Evolutionary conservation across 2,888 invertebrate genomes (phyloP), one percentile per base, ranked within the genome.

Genomic region (Mallateleia sp.): DNA sequence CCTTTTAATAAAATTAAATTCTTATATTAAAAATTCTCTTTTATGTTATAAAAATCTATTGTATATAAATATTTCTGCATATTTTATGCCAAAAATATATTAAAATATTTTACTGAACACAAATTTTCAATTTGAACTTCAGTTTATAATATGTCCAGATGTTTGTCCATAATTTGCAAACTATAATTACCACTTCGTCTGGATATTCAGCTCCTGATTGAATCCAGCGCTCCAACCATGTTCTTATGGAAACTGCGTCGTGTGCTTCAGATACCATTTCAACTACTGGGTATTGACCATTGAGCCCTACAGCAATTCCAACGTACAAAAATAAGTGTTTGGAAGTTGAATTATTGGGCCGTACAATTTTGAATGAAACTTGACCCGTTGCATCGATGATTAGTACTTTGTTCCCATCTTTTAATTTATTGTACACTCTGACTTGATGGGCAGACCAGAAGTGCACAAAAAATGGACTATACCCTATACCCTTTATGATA

Each of bases 371-470:
- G 6, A 20, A 25, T 4, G 54, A 28, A 0, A 58, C 4, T 20
- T 38, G 22, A 4, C 82, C 82, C 9, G 69, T 67, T 0, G 82
- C 75, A 67, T 82, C 67, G n/a, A 82, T 52, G 22, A 22, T 69
- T 8, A 82, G 6, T 14, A 20, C 15, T 32, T 47, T 72, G n/a
- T n/a, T n/a, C n/a, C n/a, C n/a, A 2, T 32, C 1, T 32, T 25
- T n/a, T 11, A 77, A 11, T 34, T 24, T 34, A 42, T 84, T 78
- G 28, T 78, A 84, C 0, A 54, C 2, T 7, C 67, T 9, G 11
- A 56, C 52, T 38, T 84, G 84, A 42, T 79, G 74, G 0, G 64
- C 71, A 9, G 85, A 80, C 85, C 85, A 85, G 52, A 75, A 69
- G 18, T 75, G 34, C 11, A 85, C 71, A 24, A 14, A 54, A 56